A percentile compares a stretch with the other conserved stretches of the same genome.
Evolutionary conservation across 2,113 vertebrate genomes (phyloP).

Genomic region (Chrysemys picta): DNA sequence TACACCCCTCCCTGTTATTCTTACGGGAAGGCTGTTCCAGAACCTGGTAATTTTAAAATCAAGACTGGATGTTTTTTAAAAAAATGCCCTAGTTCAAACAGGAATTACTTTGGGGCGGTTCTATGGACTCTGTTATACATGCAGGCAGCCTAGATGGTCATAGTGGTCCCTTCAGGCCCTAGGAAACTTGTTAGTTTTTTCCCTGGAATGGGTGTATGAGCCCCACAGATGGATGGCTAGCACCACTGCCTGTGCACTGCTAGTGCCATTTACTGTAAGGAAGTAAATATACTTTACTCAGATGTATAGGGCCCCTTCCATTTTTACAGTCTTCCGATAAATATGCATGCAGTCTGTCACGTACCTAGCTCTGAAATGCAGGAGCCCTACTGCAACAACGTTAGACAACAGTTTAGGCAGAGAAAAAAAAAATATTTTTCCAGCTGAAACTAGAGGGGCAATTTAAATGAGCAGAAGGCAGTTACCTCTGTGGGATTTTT

Average conservation of each 20-base stretch:
- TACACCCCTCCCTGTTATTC: too few species aligned
- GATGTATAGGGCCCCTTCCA: slow-evolving; percentile 7
- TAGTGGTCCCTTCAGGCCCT: too few species aligned
- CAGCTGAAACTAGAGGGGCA: background rate
- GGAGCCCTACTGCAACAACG: background rate
- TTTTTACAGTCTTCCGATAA: slow-evolving; percentile 18
- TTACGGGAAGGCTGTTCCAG: too few species aligned
- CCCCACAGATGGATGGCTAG: slow-evolving; percentile 4
- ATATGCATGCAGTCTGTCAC: slow-evolving; percentile 9
- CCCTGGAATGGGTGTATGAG: slow-evolving; percentile 13
- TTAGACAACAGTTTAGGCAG: background rate
- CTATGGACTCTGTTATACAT: too few species aligned
- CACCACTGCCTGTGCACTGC: slow-evolving; percentile 22
- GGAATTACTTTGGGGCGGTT: too few species aligned
- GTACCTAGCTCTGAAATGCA: background rate
- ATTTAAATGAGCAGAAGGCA: background rate
- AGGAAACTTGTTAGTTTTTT: background rate
- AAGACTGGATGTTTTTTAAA: too few species aligned
- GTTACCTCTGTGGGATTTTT: accelerated
- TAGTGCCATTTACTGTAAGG: background rate
- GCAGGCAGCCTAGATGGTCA: too few species aligned
- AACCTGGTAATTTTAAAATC: too few species aligned
- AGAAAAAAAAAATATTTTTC: background rate
- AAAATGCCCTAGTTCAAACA: too few species aligned
- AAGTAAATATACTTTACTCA: slow-evolving; percentile 29